phyloP scores from a whole-genome alignment of 2,888 invertebrate species.

The Mesochorus sp. region DNA sequence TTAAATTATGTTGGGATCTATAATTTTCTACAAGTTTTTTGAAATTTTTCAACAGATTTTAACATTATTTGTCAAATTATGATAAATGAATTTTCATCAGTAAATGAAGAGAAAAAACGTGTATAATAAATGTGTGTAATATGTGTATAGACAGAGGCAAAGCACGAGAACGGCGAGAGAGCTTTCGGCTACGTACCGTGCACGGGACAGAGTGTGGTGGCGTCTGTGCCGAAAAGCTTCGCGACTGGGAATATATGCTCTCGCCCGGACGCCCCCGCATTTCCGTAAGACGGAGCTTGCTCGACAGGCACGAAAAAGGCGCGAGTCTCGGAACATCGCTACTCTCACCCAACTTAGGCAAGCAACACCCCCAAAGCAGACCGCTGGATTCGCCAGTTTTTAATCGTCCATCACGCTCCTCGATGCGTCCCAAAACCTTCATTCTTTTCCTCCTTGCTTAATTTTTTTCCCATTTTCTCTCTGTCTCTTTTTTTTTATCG shows the following conservation, averaged over 20 bases:
- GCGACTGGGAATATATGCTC: slow-evolving; percentile 81
- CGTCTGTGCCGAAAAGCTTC: slow-evolving; percentile 80
- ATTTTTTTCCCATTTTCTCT: not conserved
- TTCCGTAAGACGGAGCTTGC: slow-evolving; percentile 77
- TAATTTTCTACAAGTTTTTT: too few relatives aligned
- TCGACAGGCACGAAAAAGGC: slow-evolving; percentile 82
- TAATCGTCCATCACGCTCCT: slow-evolving; percentile 48
- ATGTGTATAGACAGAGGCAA: slow-evolving; percentile 19
- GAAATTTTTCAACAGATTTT: too few relatives aligned
- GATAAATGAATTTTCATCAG: too few relatives aligned
- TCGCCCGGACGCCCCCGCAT: slow-evolving; percentile 81
- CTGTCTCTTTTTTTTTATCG: not conserved
- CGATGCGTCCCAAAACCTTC: slow-evolving; percentile 28
- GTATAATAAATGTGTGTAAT: too few relatives aligned
- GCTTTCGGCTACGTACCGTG: slow-evolving; percentile 78
- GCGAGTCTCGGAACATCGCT: slow-evolving; percentile 78
- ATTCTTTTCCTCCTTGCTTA: not conserved
- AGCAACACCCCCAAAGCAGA: slow-evolving; percentile 59
- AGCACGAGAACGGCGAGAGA: slow-evolving; percentile 48
- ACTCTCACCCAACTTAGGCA: slow-evolving; percentile 79
- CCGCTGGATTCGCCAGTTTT: slow-evolving; percentile 64
- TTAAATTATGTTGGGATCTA: too few relatives aligned
- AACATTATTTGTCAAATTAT: too few relatives aligned
- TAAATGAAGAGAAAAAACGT: too few relatives aligned
- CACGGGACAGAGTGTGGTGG: slow-evolving; percentile 82